Conservation (phyloP, 2,113 vertebrate genomes). For the Marcusenius ussheri region DNA sequence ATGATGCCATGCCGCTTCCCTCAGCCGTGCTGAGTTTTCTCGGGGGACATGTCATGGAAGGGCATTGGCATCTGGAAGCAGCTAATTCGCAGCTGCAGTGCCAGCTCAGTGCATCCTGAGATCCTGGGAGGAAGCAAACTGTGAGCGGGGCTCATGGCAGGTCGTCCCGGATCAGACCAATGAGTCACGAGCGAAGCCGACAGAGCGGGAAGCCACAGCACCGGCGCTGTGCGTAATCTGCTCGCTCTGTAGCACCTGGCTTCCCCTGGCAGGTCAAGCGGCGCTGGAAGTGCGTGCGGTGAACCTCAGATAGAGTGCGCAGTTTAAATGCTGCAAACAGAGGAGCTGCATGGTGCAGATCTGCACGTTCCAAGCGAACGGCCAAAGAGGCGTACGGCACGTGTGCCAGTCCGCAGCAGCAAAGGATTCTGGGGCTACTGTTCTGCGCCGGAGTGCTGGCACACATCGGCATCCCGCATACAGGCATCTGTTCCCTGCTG, state of each 20-base stretch:
- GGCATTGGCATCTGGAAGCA: not conserved
- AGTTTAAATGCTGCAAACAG: not conserved
- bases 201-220: not conserved
- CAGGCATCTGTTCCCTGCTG: conserved; percentile 6
- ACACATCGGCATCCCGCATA: not conserved
- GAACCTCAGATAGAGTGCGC: not conserved
- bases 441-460: not conserved
- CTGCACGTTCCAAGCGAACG: not conserved
- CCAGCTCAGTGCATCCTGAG: not conserved
- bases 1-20: not conserved
- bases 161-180: not conserved
- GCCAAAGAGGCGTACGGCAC: not conserved
- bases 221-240: not conserved
- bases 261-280: not conserved
- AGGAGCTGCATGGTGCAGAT: not conserved
- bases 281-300: not conserved
- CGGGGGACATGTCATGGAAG: not conserved
- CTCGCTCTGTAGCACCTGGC: not conserved
- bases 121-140: not conserved
- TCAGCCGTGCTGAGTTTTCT: not conserved
- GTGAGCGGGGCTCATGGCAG: not conserved
- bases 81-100: not conserved
- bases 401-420: not conserved
- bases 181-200: not conserved
- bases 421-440: not conserved